Evolutionary conservation across 2,113 vertebrate species (phyloP).

Genomic region (Aphelocoma coerulescens): DNA sequence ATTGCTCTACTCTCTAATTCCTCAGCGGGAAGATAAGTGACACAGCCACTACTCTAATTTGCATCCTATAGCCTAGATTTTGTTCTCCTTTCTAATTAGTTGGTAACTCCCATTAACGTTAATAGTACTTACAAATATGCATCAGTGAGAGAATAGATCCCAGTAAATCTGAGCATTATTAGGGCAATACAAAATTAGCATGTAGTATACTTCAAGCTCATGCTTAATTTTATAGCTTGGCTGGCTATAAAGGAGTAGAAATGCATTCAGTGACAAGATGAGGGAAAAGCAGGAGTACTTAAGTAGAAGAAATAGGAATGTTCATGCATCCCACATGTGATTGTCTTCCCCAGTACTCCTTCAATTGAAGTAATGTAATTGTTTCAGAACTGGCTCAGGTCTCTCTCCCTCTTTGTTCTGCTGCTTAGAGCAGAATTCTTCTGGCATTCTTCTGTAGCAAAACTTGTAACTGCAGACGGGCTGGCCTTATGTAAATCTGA

Average conservation of each 20-base stretch:
- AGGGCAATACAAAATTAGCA: conserved; percentile 61
- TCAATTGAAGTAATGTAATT: background rate
- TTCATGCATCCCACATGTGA: background rate
- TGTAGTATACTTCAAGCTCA: conserved; percentile 26
- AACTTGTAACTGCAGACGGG: background rate
- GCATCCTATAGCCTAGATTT: conserved; percentile 66
- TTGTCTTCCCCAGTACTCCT: conserved; percentile 7
- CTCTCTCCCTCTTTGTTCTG: background rate
- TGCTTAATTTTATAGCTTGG: conserved; percentile 64
- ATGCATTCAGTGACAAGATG: conserved; percentile 28
- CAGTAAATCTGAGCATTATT: conserved; percentile 66
- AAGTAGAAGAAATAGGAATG: conserved; percentile 36
- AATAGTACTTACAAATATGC: conserved; percentile 67
- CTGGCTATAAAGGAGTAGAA: conserved; percentile 45
- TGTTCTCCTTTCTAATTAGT: conserved; percentile 68
- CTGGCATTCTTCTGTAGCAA: background rate
- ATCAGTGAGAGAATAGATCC: conserved; percentile 64
- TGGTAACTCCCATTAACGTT: conserved; percentile 68
- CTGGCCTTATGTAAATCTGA: background rate
- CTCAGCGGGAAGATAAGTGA: conserved; percentile 30
- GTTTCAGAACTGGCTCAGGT: background rate
- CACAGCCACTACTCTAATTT: conserved; percentile 40
- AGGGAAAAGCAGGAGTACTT: conserved; percentile 34
- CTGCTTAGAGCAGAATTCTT: background rate
- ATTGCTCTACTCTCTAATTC: conserved; percentile 32